These are phyloP conservation scores for Odontothrips loti DNA, from an alignment of 2,888 invertebrate genomes.

Conservation along the genomic window DNA sequence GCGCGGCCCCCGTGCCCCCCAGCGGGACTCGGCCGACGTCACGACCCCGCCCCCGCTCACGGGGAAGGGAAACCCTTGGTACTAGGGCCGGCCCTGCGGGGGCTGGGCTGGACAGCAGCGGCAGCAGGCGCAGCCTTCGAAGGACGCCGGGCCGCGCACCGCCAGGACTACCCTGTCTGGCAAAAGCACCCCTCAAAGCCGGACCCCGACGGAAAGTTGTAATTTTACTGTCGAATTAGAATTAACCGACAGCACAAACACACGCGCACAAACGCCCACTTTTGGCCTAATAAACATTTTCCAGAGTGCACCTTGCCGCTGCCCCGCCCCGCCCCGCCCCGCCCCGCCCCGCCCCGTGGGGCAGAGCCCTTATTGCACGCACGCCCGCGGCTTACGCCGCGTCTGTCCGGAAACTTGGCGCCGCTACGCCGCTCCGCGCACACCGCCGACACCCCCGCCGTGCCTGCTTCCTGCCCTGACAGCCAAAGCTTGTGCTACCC, in stretches of 20 bases:
- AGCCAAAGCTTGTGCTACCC: neutral
- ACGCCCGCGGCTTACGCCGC: slow-evolving; percentile 7
- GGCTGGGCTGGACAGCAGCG: neutral
- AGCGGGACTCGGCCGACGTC: neutral
- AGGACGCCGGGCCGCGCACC: neutral
- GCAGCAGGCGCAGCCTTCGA: neutral
- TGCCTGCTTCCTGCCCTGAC: neutral
- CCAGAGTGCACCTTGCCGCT: neutral
- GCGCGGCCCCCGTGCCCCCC: neutral
- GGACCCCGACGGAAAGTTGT: too few relatives aligned
- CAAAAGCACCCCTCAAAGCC: too few relatives aligned
- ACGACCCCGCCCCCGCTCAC: neutral
- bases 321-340: neutral
- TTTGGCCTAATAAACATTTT: too few relatives aligned
- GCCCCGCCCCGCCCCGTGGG: neutral
- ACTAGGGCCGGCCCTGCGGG: neutral
- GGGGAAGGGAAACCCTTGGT: neutral
- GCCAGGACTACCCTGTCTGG: neutral
- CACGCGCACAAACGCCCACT: too few relatives aligned
- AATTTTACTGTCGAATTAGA: too few relatives aligned
- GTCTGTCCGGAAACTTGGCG: neutral
- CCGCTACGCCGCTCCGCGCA: neutral
- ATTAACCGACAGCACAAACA: too few relatives aligned
- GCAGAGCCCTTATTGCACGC: neutral
- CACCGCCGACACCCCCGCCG: neutral